Evolutionary conservation across 2,888 invertebrate genomes (phyloP).

Genomic region (Coremacera marginata): DNA sequence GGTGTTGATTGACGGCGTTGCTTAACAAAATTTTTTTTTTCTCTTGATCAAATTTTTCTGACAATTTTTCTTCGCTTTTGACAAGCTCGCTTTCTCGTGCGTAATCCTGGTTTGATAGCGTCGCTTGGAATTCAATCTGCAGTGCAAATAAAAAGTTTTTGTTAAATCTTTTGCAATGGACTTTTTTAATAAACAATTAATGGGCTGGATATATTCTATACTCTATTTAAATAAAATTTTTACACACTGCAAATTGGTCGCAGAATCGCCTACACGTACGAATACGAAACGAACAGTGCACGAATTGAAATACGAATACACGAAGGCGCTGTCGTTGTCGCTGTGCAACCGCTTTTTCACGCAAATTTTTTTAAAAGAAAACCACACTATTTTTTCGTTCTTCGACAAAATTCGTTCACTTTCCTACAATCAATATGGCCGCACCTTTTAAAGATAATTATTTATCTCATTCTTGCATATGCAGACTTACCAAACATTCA

Average conservation of each 20-base stretch:
- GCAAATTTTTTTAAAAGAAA: slow-evolving; percentile 44
- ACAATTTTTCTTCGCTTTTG: slow-evolving; percentile 28
- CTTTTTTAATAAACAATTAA: slow-evolving; percentile 51
- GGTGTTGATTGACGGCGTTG: slow-evolving; percentile 45
- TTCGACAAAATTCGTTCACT: slow-evolving; percentile 42
- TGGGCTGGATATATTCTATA: slow-evolving; percentile 44
- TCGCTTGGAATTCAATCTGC: slow-evolving; percentile 21
- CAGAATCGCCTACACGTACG: slow-evolving; percentile 43
- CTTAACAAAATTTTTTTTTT: slow-evolving; percentile 19
- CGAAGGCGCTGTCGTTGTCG: slow-evolving; percentile 43
- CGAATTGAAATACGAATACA: slow-evolving; percentile 37
- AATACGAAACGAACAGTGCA: slow-evolving; percentile 40
- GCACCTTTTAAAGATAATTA: slow-evolving; percentile 71
- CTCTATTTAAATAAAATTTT: slow-evolving; percentile 30
- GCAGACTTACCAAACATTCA: background rate
- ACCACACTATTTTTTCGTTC: slow-evolving; percentile 49
- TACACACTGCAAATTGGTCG: slow-evolving; percentile 47
- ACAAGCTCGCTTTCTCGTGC: slow-evolving; percentile 28
- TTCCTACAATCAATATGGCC: slow-evolving; percentile 80
- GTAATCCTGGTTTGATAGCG: slow-evolving; percentile 26
- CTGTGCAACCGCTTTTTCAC: slow-evolving; percentile 48
- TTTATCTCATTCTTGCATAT: background rate
- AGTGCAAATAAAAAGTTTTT: slow-evolving; percentile 17
- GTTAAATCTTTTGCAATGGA: slow-evolving; percentile 14
- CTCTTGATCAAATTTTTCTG: slow-evolving; percentile 22